Evolutionary conservation across 2,888 invertebrate species (phyloP), one percentile per base, ranked within the genome.

Genomic region (Pseudanteris insignis): DNA sequence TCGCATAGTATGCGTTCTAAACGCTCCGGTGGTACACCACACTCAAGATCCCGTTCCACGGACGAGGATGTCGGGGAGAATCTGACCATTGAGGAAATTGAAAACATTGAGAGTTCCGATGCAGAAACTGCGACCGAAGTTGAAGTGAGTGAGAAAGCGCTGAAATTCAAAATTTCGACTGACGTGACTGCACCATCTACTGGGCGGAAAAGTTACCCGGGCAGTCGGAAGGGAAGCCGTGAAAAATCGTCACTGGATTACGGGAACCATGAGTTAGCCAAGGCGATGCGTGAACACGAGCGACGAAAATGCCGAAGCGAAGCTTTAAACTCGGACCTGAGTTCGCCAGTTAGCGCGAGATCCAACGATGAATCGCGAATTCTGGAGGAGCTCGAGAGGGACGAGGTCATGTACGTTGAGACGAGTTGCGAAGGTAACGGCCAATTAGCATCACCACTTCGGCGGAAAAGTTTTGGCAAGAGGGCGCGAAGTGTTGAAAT

Each of bases 151-250:
- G 90, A 90, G 74, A 88, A 88, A 74, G 85, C 89, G 1, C 83
- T 89, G 26, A 89, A 89, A 73, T 89, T 89, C 74, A 89, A 89
- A 76, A 89, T 89, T 65, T 88, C 89, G 24, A 89, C 89, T 0
- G 89, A 89, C 72, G 84, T 86, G 47, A 83, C 82, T 63, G 79
- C 71, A 10, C 67, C 71, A 1, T 47, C 70, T 9, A 63, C 60
- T 7, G 84, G 84, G 1, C 78, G 88, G 2, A 86, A 85, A 69
- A 88, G 87, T 71, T 86, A 87, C 73, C 87, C 88, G 0, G 86
- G 86, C n/a, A 87, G 87, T 12, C 79, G 88, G 10, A 88, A 88
- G 74, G 88, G 88, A 5, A 87, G 87, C 61, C 81, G 87, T 10
- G 88, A 88, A 70, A 85, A 86, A 67, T 78, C 82, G 1, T 75